Evolutionary conservation across 2,113 vertebrate genomes (phyloP), one percentile per base, ranked within the genome.

Genomic region (Verasper variegatus): DNA sequence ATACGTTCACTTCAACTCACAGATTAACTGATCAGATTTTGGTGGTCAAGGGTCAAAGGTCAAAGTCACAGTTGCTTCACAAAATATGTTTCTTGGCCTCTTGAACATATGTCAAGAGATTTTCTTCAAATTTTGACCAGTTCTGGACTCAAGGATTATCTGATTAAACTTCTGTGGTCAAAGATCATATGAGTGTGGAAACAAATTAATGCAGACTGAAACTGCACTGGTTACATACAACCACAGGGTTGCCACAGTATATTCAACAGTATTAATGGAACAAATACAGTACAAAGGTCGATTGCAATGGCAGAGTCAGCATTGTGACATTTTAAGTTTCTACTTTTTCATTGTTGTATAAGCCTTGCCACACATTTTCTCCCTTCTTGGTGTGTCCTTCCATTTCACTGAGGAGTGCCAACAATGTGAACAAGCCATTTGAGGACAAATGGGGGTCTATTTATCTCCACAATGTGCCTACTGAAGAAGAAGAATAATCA

Each of bases 381-480:
- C 23, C 12, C 42, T 21, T 47, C 26, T 51, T 57, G 45, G 3
- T 18, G 27, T 65, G 67, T 62, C 54, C 26, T 68, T 65, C 27
- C 20, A 63, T 70, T 72, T 69, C 37, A 78, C 60, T 69, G 66
- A 88, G 58, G 64, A 86, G 86, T 82, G 57, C 35, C 45, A 70
- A 68, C 64, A 79, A 86, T 88, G 83, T 73, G 71, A 67, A 66
- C 52, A 54, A 56, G 35, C 42, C 66, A 40, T 80, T 63, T 86
- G 4, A 54, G 55, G 58, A 78, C 23, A 86, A 78, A 63, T 45
- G 18, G n/a, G 35, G 24, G 9, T 64, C 71, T 74, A 9, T 68
- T 73, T 78, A 66, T 21, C 59, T 61, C 40, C 56, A 37, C n/a
- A 68, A 68, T 65, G 31, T 51, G 24, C 13, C 71, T 1, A 37